A percentile compares a stretch with the other conserved stretches of the same genome.
Conservation (phyloP, 2,797 vertebrate species). For the Chaenodraco wilsoni region DNA sequence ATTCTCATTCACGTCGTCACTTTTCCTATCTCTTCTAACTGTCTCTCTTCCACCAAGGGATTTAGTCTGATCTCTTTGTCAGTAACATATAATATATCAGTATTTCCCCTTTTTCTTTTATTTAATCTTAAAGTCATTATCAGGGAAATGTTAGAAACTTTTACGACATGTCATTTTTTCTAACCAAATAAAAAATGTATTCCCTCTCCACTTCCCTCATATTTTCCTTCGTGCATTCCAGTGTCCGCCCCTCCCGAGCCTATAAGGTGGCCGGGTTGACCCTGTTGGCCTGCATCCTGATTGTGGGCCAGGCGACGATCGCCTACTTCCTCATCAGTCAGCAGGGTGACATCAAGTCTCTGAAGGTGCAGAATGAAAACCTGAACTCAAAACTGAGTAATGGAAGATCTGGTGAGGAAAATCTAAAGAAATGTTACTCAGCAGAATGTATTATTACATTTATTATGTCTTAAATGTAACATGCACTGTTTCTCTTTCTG, state of each 20-base stretch:
- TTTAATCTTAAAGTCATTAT: too few species aligned
- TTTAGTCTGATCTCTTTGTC: neutral
- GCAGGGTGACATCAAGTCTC: constrained; percentile 80
- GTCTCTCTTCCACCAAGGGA: neutral
- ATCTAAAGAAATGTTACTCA: too few species aligned
- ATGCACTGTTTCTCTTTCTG: constrained; percentile 7
- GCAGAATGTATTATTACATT: too few species aligned
- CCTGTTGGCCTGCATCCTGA: constrained; percentile 87
- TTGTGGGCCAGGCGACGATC: constrained; percentile 87
- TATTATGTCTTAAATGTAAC: neutral
- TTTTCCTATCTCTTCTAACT: neutral
- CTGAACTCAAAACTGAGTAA: constrained; percentile 77
- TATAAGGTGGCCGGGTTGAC: constrained; percentile 83
- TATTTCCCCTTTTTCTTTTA: neutral
- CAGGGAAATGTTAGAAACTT: neutral
- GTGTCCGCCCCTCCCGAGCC: constrained; percentile 63
- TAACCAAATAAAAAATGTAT: neutral
- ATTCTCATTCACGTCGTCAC: neutral
- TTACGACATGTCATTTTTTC: neutral
- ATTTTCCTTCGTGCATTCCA: constrained; percentile 13
- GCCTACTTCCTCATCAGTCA: constrained; percentile 89
- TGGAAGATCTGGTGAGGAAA: constrained; percentile 57
- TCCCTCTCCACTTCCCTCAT: neutral
- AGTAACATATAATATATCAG: neutral
- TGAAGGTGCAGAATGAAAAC: constrained; percentile 76